Conservation (phyloP, 1,140 invertebrate species). For the Anadara kagoshimensis region DNA sequence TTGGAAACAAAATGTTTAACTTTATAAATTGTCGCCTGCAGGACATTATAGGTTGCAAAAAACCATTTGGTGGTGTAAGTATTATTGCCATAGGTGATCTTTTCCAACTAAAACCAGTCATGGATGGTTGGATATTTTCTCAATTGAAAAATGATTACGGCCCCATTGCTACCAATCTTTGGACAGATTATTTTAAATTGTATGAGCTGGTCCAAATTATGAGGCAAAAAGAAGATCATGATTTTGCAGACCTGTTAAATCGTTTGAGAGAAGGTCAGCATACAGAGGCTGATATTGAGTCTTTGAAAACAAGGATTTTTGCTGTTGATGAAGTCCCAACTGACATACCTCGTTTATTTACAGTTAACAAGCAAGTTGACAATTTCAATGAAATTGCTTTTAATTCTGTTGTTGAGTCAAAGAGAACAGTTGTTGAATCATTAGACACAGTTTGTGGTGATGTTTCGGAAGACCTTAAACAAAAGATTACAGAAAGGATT, state of each 20-base stretch:
- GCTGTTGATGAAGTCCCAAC: background rate
- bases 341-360: background rate
- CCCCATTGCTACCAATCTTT: constrained; percentile 24
- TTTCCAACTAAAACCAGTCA: constrained; percentile 20
- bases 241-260: constrained; percentile 41
- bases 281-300: background rate
- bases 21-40: constrained; percentile 8
- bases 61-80: constrained; percentile 14
- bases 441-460: no score
- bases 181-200: constrained; percentile 27
- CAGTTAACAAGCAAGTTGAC: background rate
- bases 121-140: constrained; percentile 26
- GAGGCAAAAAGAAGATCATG: constrained; percentile 42
- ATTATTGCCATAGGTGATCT: constrained; percentile 19
- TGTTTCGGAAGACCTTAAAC: no score
- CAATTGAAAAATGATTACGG: constrained; percentile 6
- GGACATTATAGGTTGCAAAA: constrained; percentile 5
- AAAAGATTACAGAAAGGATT: no score
- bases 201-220: constrained; percentile 42
- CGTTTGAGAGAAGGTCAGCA: constrained; percentile 32
- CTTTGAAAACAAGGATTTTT: constrained; percentile 3
- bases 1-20: constrained; percentile 11
- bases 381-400: background rate
- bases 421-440: no score
- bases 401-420: background rate